Base-by-base conservation (phyloP, 92 coral and sea anemone species). In the Epizoanthus rinbou region DNA sequence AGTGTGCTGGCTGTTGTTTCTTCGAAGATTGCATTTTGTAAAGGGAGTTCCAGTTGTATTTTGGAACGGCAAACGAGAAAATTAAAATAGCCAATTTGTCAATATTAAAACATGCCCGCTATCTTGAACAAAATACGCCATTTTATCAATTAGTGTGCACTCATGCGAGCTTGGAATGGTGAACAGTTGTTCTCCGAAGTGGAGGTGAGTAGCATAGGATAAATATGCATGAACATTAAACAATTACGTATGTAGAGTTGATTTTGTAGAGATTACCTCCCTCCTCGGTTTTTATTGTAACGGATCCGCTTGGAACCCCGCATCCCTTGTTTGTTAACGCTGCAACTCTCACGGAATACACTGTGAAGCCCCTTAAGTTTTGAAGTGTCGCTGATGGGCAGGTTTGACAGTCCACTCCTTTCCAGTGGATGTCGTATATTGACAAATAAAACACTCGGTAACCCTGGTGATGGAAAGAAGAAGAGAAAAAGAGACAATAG, bases 271-370 rank as follows among this genome's bases (percentile, higher is more conserved):
- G 3, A 10, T 63, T 63, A 63, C 68, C 68, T 63, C 68, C 68
- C 28, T 63, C 68, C 25, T 63, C 31, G n/a, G 68, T 63, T 28
- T n/a, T 9, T 63, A 63, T 63, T 28, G 11, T 28, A 8, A 63
- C 28, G 23, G 25, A 28, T 63, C 23, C 25, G 6, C 68, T 63
- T 63, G 68, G 28, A 63, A 28, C 68, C 1, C 68, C 68, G 23
- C 28, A 63, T 19, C 68, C 68, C 25, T n/a, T 63, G 23, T 63
- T 63, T 63, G 68, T 63, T 19, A 63, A 63, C 23, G 68, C 68
- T 63, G 68, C 22, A 63, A 63, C 23, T 28, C 68, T 63, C 10
- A 63, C 22, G 23, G 23, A 63, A n/a, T 63, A 63, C 23, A 28
- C 28, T 8, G 68, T 63, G 68, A 63, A 63, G 11, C 25, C 25